These are phyloP conservation scores for Spialia ferax DNA, from an alignment of 2,888 invertebrate species.

Conservation along the genomic window DNA sequence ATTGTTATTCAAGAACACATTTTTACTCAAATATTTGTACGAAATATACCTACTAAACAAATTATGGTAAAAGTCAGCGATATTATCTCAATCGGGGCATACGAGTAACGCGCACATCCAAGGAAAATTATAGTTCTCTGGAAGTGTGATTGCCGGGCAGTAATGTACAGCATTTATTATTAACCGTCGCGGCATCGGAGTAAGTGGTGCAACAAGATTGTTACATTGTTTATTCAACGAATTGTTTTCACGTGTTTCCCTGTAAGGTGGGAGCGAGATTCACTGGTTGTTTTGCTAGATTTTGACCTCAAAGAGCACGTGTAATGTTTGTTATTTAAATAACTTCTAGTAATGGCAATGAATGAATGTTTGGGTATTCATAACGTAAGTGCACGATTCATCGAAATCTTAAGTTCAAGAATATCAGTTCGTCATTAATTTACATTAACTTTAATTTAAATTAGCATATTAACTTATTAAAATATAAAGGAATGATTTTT, in stretches of 20 bases:
- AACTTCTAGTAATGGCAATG: too few species aligned
- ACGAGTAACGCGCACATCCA: neutral
- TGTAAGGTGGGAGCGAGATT: neutral
- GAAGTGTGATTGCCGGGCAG: slow-evolving; percentile 50
- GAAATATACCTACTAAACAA: too few species aligned
- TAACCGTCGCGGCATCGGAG: slow-evolving; percentile 50
- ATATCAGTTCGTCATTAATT: too few species aligned
- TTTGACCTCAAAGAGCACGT: neutral
- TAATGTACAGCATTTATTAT: slow-evolving; percentile 58
- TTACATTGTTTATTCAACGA: slow-evolving; percentile 66
- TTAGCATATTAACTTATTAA: too few species aligned
- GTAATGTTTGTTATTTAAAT: too few species aligned
- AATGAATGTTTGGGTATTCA: too few species aligned
- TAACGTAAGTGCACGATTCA: too few species aligned
- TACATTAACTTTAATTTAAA: too few species aligned
- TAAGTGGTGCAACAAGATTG: slow-evolving; percentile 57
- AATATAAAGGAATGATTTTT: too few species aligned
- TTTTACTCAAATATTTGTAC: too few species aligned
- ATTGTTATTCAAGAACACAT: too few species aligned
- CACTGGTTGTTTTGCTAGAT: neutral
- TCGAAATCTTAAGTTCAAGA: too few species aligned
- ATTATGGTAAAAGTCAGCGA: neutral
- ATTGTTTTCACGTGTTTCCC: slow-evolving; percentile 52
- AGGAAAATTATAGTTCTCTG: neutral
- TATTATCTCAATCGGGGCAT: neutral